phyloP scores from a whole-genome alignment of 2,113 vertebrate genomes.

The Microcebus lehilahytsara region DNA sequence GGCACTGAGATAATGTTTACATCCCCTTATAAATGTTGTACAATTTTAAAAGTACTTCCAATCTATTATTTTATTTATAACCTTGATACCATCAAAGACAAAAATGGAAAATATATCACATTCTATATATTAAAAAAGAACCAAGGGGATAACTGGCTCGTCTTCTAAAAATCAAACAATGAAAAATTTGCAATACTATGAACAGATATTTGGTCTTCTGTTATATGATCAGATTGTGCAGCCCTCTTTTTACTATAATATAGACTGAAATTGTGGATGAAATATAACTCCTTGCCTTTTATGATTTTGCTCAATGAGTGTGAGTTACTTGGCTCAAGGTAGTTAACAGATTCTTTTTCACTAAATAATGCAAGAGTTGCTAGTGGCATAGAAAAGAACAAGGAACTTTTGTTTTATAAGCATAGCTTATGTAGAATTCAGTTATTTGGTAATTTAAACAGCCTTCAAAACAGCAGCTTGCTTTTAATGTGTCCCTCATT shows the following conservation, averaged over 20 bases:
- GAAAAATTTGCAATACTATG: background rate
- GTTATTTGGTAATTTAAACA: slow-evolving; percentile 39
- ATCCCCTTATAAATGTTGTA: background rate
- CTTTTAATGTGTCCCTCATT: background rate
- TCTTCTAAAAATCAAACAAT: background rate
- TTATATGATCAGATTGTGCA: background rate
- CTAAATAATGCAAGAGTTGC: slow-evolving; percentile 66
- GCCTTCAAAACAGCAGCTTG: slow-evolving; percentile 6
- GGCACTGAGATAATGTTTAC: background rate
- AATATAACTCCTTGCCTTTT: background rate
- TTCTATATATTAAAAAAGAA: background rate
- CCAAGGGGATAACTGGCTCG: background rate
- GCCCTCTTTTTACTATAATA: background rate
- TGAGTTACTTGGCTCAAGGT: background rate
- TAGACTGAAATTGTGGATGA: slow-evolving; percentile 14
- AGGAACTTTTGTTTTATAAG: slow-evolving; percentile 5
- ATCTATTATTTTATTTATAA: slow-evolving; percentile 2
- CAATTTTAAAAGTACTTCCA: background rate
- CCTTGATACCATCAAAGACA: background rate
- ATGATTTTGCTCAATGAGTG: background rate
- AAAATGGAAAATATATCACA: background rate
- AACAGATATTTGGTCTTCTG: background rate
- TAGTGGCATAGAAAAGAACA: slow-evolving; percentile 4
- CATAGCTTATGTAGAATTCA: background rate
- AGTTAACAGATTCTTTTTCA: slow-evolving; percentile 46